A percentile compares a stretch with the other conserved stretches of the same genome.
phyloP scores from a whole-genome alignment of 2,888 invertebrate genomes.

The Chrysina gloriosa region DNA sequence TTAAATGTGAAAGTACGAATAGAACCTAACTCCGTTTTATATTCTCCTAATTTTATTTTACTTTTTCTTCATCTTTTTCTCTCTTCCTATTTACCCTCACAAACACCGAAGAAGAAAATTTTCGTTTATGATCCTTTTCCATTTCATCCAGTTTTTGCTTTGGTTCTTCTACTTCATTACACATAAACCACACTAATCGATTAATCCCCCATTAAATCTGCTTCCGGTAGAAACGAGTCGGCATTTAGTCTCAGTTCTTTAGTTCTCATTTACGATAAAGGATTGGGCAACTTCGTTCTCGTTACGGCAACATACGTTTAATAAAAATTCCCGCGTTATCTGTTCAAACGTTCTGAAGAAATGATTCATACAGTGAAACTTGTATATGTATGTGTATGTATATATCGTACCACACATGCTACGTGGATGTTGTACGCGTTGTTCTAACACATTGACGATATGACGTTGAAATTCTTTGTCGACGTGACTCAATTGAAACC shows the following conservation, averaged over 20 bases:
- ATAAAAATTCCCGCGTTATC: not conserved
- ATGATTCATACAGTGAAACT: conserved; percentile 14
- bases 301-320: not conserved
- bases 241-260: not conserved
- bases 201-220: not conserved
- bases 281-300: no score
- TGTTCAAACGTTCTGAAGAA: conserved; percentile 11
- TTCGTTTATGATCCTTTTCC: no score
- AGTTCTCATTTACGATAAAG: no score
- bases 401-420: no score
- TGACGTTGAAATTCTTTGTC: conserved; percentile 8
- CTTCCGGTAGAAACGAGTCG: not conserved
- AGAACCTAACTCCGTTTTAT: no score
- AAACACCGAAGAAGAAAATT: no score
- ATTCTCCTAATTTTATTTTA: no score
- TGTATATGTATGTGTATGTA: not conserved
- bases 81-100: no score
- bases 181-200: not conserved
- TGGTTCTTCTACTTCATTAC: no score
- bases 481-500: conserved; percentile 25
- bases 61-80: no score
- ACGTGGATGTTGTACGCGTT: not conserved
- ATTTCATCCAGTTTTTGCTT: no score
- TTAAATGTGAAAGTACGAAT: no score
- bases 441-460: conserved; percentile 7